Evolutionary conservation across 2,797 vertebrate genomes (phyloP).

Genomic region (Percopsis omiscomaycus): DNA sequence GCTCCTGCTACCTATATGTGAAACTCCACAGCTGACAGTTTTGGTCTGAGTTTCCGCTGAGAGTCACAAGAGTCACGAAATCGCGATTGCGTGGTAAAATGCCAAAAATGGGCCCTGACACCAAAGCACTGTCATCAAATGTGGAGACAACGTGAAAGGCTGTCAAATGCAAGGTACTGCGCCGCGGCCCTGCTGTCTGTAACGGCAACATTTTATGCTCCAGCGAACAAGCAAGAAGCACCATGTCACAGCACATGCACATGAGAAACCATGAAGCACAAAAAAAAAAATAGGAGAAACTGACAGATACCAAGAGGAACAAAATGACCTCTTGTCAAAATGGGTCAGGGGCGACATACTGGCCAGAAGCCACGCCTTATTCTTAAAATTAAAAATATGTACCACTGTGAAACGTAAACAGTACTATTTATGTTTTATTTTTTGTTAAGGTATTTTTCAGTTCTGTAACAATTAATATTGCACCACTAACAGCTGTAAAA

Average conservation of each 20-base stretch:
- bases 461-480: no score
- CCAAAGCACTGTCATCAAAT: conserved; percentile 49
- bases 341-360: conserved; percentile 34
- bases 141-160: conserved; percentile 43
- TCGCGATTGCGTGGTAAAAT: conserved; percentile 44
- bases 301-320: conserved; percentile 53
- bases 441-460: not conserved
- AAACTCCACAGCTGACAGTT: conserved; percentile 48
- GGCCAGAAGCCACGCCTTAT: conserved; percentile 7
- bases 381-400: not conserved
- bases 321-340: conserved; percentile 65
- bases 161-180: conserved; percentile 63
- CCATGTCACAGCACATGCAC: conserved; percentile 38
- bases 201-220: conserved; percentile 50
- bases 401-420: no score
- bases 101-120: conserved; percentile 37
- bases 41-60: conserved; percentile 22
- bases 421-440: no score
- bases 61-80: conserved; percentile 30
- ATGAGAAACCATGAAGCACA: conserved; percentile 20
- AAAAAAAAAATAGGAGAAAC: conserved; percentile 17
- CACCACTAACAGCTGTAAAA: no score
- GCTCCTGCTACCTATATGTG: not conserved
- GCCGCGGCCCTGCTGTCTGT: conserved; percentile 56
- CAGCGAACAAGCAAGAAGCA: conserved; percentile 48